A percentile compares a stretch with the other conserved stretches of the same genome.
Evolutionary conservation across 2,113 vertebrate genomes (phyloP).

Genomic region (Thamnaconus septentrionalis): DNA sequence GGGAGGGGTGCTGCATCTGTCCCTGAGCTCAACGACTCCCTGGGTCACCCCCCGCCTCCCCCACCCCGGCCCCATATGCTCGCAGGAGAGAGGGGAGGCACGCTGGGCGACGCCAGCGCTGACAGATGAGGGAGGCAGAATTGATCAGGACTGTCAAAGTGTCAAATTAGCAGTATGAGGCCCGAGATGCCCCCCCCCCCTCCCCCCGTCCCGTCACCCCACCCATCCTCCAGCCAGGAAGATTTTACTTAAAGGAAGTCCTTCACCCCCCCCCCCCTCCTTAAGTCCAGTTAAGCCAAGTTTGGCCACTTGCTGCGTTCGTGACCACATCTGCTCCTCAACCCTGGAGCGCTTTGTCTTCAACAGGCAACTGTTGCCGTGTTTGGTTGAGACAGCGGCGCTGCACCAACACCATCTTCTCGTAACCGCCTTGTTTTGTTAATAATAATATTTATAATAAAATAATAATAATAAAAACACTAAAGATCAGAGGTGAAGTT

Average conservation of each 20-base stretch:
- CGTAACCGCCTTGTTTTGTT: too few relatives aligned
- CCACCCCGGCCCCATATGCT: constrained; percentile 70
- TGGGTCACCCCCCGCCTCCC: constrained; percentile 42
- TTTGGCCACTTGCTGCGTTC: constrained; percentile 19
- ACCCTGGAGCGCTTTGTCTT: constrained; percentile 2
- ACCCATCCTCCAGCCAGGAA: not conserved
- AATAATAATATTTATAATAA: too few relatives aligned
- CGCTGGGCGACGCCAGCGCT: constrained; percentile 53
- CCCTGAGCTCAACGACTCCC: constrained; percentile 70
- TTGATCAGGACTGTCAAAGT: constrained; percentile 47
- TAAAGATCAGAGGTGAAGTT: too few relatives aligned
- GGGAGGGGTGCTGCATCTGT: constrained; percentile 69
- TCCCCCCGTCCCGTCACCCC: not conserved
- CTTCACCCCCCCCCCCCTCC: constrained; percentile 1
- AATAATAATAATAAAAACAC: too few relatives aligned
- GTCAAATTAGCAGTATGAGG: constrained; percentile 64
- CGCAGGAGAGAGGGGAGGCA: constrained; percentile 60
- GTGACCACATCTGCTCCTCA: constrained; percentile 14
- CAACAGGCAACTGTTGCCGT: constrained; percentile 35
- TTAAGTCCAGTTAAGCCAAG: constrained; percentile 43
- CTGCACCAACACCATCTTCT: not conserved
- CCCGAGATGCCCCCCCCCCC: constrained; percentile 16
- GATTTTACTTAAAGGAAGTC: constrained; percentile 46
- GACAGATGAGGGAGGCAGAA: constrained; percentile 61
- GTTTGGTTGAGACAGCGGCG: not conserved